Percentiles rank a stretch among this genome's conserved stretches.
These are phyloP conservation scores for Helobdella robusta DNA, from an alignment of 2,888 invertebrate genomes.

Conservation along the genomic window DNA sequence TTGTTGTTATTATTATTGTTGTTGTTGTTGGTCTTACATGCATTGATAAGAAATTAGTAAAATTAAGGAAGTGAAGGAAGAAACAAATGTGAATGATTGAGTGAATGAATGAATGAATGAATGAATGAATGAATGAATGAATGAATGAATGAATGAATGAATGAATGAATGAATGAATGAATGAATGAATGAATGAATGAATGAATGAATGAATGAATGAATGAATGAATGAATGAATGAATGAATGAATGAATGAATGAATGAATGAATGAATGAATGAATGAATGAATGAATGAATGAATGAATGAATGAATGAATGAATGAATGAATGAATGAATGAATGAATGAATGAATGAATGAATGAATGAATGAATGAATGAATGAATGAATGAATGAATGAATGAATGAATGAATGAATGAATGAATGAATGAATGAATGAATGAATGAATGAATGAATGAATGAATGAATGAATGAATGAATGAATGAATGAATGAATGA, in stretches of 20 bases:
- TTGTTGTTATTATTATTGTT: too few relatives aligned
- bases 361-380: background rate
- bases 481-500: background rate
- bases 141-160: background rate
- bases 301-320: background rate
- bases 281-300: background rate
- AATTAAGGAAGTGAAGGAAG: background rate
- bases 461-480: background rate
- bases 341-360: background rate
- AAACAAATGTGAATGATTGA: background rate
- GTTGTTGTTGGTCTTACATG: too few relatives aligned
- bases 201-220: too few relatives aligned
- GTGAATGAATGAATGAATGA: too few relatives aligned
- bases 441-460: background rate
- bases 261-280: background rate
- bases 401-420: background rate
- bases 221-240: too few relatives aligned
- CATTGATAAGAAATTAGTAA: too few relatives aligned
- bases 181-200: too few relatives aligned
- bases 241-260: background rate
- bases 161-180: too few relatives aligned
- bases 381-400: background rate
- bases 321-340: background rate
- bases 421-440: background rate
- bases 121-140: too few relatives aligned